Base-by-base conservation (phyloP, 2,888 invertebrate genomes). In the Andrena flavipes region DNA sequence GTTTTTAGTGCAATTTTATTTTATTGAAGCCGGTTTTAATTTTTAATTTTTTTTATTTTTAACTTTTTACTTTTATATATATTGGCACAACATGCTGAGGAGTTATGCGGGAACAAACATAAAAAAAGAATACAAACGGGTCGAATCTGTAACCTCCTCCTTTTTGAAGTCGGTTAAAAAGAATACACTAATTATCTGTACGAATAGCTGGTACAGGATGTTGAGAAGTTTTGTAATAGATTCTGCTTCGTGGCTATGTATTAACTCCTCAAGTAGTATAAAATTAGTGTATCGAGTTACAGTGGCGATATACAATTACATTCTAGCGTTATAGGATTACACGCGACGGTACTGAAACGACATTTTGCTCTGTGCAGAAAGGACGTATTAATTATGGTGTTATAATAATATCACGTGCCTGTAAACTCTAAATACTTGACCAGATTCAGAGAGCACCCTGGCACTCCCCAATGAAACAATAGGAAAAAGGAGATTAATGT, bases 281-380 rank as follows among this genome's bases (percentile, higher is more conserved):
- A 68, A 80, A 78, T 78, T 78, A 72, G 67, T 78, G n/a, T 71
- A 72, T 72, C 56, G 4, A 2, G 67, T 80, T 59, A 48, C 67
- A 7, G 10, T 20, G 35, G 29, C 33, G 29, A 23, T 78, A n/a
- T 78, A 78, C 79, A 49, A 26, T 80, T 80, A 71, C 80, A 35
- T 0, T 20, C 3, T 4, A 33, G 54, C 29, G 54, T 54, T 78
- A 72, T 78, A 72, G 23, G 8, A 56, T 67, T 75, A 69, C 80
- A 26, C n/a, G 13, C 20, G 8, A 26, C 56, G n/a, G 60, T 23
- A 62, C 2, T 33, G 23, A 26, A 42, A 51, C 60, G 60, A 77
- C 42, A 59, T 56, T 65, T 60, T 51, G 20, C 16, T n/a, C 8
- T 1, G 10, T 26, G n/a, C 16, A 4, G 26, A 54, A 48, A 26